Conservation (phyloP, 2,797 vertebrate species). For the Aulostomus chinensis region DNA sequence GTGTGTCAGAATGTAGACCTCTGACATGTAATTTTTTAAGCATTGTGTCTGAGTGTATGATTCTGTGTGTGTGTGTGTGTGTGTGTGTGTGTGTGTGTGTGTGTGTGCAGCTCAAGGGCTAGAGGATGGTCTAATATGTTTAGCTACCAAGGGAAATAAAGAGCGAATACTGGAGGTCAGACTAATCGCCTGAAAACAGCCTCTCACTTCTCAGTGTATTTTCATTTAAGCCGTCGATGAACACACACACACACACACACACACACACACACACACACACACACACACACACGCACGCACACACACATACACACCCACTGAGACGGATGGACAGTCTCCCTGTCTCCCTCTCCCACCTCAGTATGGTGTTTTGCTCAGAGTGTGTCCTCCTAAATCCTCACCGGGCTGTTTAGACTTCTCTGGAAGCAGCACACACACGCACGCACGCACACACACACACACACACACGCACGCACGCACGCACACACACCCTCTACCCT, state of each 20-base stretch:
- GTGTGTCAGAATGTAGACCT: too few species aligned
- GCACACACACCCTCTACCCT: slow-evolving; percentile 9
- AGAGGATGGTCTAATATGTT: slow-evolving; percentile 66
- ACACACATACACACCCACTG: not conserved
- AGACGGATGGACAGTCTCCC: too few species aligned
- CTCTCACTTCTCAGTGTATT: slow-evolving; percentile 50
- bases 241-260: slow-evolving; percentile 12
- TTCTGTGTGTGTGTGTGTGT: slow-evolving; percentile 9
- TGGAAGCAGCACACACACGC: slow-evolving; percentile 8
- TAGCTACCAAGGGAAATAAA: slow-evolving; percentile 71
- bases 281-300: slow-evolving; percentile 9
- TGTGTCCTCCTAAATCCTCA: slow-evolving; percentile 30
- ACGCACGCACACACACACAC: not conserved
- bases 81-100: slow-evolving; percentile 4
- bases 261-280: slow-evolving; percentile 10
- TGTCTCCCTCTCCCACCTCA: too few species aligned
- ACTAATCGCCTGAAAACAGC: slow-evolving; percentile 62
- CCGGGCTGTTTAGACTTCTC: slow-evolving; percentile 23
- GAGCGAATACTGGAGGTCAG: slow-evolving; percentile 59
- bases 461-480: slow-evolving; percentile 4
- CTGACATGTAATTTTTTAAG: slow-evolving; percentile 30
- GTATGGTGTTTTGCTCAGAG: slow-evolving; percentile 14
- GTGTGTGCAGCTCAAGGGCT: slow-evolving; percentile 43
- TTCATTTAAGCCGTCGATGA: slow-evolving; percentile 47
- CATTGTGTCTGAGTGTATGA: slow-evolving; percentile 10